Evolutionary conservation across 2,888 invertebrate genomes (phyloP).

Genomic region (Cryptophagus acutangulus): DNA sequence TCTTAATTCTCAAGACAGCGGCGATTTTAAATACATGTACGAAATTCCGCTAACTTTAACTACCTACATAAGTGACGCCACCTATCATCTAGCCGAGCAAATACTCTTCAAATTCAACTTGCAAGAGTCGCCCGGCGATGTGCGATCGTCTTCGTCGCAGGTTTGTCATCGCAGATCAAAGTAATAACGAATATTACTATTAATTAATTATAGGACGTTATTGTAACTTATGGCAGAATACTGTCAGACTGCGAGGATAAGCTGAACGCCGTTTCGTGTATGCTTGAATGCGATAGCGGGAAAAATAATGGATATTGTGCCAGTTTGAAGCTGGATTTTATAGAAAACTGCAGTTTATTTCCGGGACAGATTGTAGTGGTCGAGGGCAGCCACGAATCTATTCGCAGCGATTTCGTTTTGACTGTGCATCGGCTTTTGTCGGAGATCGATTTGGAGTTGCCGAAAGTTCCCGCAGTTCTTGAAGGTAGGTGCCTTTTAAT

Average conservation of each 20-base stretch:
- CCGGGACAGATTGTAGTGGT: slow-evolving; percentile 76
- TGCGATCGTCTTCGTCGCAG: too few relatives aligned
- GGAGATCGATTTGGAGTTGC: slow-evolving; percentile 51
- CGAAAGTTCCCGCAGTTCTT: slow-evolving; percentile 47
- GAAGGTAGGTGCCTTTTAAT: too few relatives aligned
- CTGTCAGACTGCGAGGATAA: slow-evolving; percentile 70
- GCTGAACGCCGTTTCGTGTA: slow-evolving; percentile 64
- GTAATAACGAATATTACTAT: too few relatives aligned
- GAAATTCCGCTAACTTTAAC: too few relatives aligned
- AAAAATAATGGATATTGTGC: slow-evolving; percentile 45
- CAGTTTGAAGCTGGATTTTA: slow-evolving; percentile 50
- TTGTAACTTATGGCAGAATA: slow-evolving; percentile 61
- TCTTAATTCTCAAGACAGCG: too few relatives aligned
- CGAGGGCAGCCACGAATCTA: slow-evolving; percentile 54
- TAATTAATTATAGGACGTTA: too few relatives aligned
- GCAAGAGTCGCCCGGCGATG: too few relatives aligned
- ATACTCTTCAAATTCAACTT: too few relatives aligned
- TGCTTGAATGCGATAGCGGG: slow-evolving; percentile 64
- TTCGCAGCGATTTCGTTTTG: slow-evolving; percentile 54
- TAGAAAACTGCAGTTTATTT: slow-evolving; percentile 57
- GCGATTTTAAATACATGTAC: too few relatives aligned
- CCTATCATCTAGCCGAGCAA: too few relatives aligned
- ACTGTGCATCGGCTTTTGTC: slow-evolving; percentile 61
- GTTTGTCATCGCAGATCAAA: too few relatives aligned
- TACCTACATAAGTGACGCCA: too few relatives aligned